Percentiles rank a stretch among this genome's conserved stretches.
Conservation (phyloP, 2,113 vertebrate species). For the Telmatochromis sp. region DNA sequence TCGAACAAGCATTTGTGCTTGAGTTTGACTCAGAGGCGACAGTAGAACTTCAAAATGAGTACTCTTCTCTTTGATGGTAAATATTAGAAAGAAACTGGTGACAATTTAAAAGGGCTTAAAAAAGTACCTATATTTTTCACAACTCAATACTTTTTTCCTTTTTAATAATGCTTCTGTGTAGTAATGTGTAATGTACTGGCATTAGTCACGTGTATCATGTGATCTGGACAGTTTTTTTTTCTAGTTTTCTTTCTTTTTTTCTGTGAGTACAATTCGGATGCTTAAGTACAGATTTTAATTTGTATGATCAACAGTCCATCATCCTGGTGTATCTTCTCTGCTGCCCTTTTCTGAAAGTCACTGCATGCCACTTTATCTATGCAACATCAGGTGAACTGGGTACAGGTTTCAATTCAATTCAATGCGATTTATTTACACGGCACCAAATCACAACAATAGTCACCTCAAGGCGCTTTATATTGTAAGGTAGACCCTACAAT, state of each 20-base stretch:
- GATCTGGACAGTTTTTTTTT: not conserved
- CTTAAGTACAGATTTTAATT: not conserved
- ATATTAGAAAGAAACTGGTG: not conserved
- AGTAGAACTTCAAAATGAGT: not conserved
- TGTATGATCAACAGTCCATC: not conserved
- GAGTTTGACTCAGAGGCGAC: not conserved
- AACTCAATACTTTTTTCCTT: not conserved
- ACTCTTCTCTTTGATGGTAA: not conserved
- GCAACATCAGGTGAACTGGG: not conserved
- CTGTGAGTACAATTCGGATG: not conserved
- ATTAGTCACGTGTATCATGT: not conserved
- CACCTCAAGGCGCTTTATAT: not conserved
- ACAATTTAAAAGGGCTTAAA: not conserved
- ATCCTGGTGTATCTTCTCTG: not conserved
- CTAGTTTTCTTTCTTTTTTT: not conserved
- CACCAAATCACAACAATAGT: not conserved
- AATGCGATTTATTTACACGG: not conserved
- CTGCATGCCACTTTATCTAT: accelerated
- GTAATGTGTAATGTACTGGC: not conserved
- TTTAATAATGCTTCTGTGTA: not conserved
- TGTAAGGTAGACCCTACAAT: not conserved
- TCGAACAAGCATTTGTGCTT: not conserved
- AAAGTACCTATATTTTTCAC: not conserved
- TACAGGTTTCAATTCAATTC: not conserved
- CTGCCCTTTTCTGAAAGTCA: not conserved